A percentile compares a stretch with the other conserved stretches of the same genome.
These are phyloP conservation scores for Lycocorax pyrrhopterus DNA, from an alignment of 2,113 vertebrate species.

Conservation along the genomic window DNA sequence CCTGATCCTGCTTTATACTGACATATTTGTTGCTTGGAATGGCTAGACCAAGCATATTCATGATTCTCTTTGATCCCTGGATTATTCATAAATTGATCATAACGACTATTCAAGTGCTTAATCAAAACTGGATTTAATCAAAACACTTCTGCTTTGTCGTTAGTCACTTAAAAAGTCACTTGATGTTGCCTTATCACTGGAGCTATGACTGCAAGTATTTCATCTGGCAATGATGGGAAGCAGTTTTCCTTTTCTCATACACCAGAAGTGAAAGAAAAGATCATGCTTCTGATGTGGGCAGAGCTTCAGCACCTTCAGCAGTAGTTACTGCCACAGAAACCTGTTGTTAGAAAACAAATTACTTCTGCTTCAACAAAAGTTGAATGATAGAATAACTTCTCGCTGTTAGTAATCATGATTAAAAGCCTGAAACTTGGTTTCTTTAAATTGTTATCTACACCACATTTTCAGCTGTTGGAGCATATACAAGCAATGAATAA, in stretches of 20 bases:
- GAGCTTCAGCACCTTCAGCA: background rate
- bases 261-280: background rate
- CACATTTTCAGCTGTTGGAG: background rate
- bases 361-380: background rate
- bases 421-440: background rate
- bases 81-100: slow-evolving; percentile 18
- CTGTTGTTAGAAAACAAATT: background rate
- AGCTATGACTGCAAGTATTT: background rate
- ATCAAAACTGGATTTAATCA: slow-evolving; percentile 38
- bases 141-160: background rate
- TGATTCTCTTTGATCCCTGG: background rate
- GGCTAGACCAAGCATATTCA: background rate
- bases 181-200: background rate
- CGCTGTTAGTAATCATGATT: background rate
- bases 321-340: background rate
- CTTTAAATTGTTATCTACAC: background rate
- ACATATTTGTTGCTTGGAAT: background rate
- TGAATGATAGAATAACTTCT: background rate
- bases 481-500: background rate
- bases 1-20: background rate
- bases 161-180: background rate
- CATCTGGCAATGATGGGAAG: background rate
- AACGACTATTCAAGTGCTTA: background rate
- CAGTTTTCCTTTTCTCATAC: background rate
- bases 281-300: background rate